Evolutionary conservation across 2,888 invertebrate genomes (phyloP), one percentile per base, ranked within the genome.

Genomic region (Trachelus troglodyta): DNA sequence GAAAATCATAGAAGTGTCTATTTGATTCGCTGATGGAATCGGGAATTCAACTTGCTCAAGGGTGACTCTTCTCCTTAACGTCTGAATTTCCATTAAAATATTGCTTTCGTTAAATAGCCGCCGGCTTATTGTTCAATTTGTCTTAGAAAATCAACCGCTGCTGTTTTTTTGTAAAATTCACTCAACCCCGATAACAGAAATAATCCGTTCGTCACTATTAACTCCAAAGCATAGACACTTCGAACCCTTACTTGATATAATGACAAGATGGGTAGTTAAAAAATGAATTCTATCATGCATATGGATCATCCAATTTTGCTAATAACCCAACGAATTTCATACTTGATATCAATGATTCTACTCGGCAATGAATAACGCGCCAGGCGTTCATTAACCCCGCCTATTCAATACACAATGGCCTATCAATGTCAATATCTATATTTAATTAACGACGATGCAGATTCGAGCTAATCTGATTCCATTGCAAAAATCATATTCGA

Each of bases 1-100:
- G 56, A 56, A 56, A 56, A 73, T 78, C 79, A 80, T 74, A 75
- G 75, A 78, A 80, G 79, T 80, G 69, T 81, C 75, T 77, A 80
- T 79, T 80, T 81, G 80, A 81, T 80, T 81, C 80, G 80, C 77
- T 79, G 80, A 81, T 80, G 81, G 81, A 77, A 77, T 76, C 71
- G 35, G 35, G 30, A 69, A 37, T 37, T 69, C 56, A 73, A 34
- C 68, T 69, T 56, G 77, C 73, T 68, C 73, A 23, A 56, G 56
- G 56, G 23, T 15, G 23, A 56, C 9, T 23, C 56, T 9, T 56
- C 56, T 56, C 56, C 56, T 56, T 56, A 35, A 75, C 40, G 75
- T 77, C 69, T 11, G 68, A 76, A 78, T 75, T 78, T 78, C 73
- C 75, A 34, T 75, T 77, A 68, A 78, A 78, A 79, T 78, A 78